A percentile compares a stretch with the other conserved stretches of the same genome.
Evolutionary conservation across 2,888 invertebrate genomes (phyloP).

Genomic region (Schizaphis graminum): DNA sequence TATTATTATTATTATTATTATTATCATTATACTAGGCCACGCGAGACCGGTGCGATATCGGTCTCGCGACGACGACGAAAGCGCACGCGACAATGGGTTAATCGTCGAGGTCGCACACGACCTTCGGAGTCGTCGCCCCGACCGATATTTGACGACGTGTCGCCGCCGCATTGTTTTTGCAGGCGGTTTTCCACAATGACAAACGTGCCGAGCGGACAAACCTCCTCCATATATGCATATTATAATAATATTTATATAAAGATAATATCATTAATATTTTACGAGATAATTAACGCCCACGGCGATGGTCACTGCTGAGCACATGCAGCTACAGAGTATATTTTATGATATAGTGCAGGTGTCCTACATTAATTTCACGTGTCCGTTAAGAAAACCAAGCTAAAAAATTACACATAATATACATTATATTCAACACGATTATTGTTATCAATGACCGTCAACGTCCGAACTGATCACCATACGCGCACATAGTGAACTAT

Average conservation of each 20-base stretch:
- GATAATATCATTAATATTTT: not conserved
- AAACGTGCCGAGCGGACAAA: slow-evolving; percentile 6
- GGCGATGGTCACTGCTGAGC: not conserved
- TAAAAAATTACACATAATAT: not conserved
- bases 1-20: slow-evolving; percentile 19
- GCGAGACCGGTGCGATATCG: slow-evolving; percentile 33
- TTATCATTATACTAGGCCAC: slow-evolving; percentile 36
- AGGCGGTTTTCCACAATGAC: slow-evolving; percentile 26
- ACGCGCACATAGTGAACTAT: not conserved
- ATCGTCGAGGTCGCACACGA: slow-evolving; percentile 56
- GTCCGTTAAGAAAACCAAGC: not conserved
- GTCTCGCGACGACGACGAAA: not conserved
- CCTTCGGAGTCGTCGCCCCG: slow-evolving; percentile 23
- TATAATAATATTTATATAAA: not conserved
- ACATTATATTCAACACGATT: not conserved
- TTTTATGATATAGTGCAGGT: not conserved
- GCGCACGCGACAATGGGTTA: slow-evolving; percentile 38
- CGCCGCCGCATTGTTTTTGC: slow-evolving; percentile 21
- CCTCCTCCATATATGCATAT: not conserved
- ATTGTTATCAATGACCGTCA: not conserved
- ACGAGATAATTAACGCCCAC: slow-evolving; percentile 42
- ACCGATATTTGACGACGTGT: slow-evolving; percentile 27
- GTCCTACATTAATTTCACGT: not conserved
- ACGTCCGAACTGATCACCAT: not conserved
- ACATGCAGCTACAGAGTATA: not conserved